These are phyloP conservation scores for Macrophya annulata DNA, from an alignment of 2,888 invertebrate genomes.

Conservation along the genomic window DNA sequence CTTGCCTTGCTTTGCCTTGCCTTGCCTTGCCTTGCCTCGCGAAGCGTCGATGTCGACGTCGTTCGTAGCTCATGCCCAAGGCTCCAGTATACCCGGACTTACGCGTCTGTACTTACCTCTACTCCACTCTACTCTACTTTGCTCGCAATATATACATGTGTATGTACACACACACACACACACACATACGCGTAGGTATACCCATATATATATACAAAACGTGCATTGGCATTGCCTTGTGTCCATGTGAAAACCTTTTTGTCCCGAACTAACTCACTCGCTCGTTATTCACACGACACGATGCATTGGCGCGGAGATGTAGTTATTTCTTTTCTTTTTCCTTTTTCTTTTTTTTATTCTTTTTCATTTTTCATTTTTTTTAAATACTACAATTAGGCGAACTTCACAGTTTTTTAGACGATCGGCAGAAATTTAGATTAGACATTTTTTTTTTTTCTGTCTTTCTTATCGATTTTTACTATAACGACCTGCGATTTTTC, in stretches of 20 bases:
- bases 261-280: slow-evolving; percentile 11
- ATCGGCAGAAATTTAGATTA: no score
- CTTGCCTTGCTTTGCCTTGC: background rate
- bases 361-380: no score
- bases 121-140: no score
- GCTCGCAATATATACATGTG: background rate
- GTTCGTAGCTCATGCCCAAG: background rate
- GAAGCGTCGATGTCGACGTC: background rate
- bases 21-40: background rate
- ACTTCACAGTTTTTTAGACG: no score
- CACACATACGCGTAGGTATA: background rate
- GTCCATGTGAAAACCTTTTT: slow-evolving; percentile 7
- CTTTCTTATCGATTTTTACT: no score
- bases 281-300: slow-evolving; percentile 5
- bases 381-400: no score
- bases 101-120: background rate
- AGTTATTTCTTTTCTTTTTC: background rate
- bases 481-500: no score
- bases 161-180: background rate
- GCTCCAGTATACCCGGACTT: no score
- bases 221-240: background rate
- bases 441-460: no score
- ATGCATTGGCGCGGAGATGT: background rate
- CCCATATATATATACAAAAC: background rate
- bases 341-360: background rate